phyloP scores from a whole-genome alignment of 2,888 invertebrate species.

The Tetragonula carbonaria region DNA sequence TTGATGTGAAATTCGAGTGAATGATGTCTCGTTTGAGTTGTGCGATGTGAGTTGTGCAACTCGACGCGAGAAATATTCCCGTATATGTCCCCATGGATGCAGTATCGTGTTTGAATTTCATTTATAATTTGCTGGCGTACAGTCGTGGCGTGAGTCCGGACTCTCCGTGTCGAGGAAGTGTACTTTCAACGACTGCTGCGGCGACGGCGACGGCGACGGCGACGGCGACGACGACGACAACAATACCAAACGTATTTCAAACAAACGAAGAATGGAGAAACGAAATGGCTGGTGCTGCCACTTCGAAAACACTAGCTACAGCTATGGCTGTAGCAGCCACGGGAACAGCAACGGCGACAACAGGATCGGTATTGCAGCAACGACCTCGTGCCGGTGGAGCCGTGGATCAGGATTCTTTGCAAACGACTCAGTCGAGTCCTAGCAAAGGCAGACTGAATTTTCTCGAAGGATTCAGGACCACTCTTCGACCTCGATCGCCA shows the following conservation, averaged over 20 bases:
- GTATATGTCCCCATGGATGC: constrained; percentile 30
- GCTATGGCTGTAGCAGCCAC: constrained; percentile 5
- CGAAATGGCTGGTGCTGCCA: constrained; percentile 11
- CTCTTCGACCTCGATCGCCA: constrained; percentile 84
- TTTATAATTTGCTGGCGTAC: constrained; percentile 82
- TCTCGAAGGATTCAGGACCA: constrained; percentile 88
- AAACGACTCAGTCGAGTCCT: constrained; percentile 80
- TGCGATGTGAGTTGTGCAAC: not conserved
- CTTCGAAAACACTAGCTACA: constrained; percentile 31
- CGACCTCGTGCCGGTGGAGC: constrained; percentile 73
- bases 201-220: no score
- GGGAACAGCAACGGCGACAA: not conserved
- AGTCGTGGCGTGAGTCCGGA: constrained; percentile 81
- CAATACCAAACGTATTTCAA: constrained; percentile 70
- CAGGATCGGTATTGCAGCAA: constrained; percentile 73
- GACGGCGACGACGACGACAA: constrained; percentile 55
- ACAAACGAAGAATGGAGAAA: constrained; percentile 70
- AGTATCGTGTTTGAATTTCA: constrained; percentile 79
- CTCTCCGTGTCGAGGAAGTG: constrained; percentile 68
- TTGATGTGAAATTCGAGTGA: not conserved
- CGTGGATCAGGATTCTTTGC: constrained; percentile 70
- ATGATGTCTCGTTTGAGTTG: constrained; percentile 5
- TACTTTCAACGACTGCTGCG: constrained; percentile 67
- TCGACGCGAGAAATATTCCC: not conserved
- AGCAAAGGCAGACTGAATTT: constrained; percentile 85